phyloP scores from a whole-genome alignment of 1,140 invertebrate genomes.

The Schlechtendalia chinensis region DNA sequence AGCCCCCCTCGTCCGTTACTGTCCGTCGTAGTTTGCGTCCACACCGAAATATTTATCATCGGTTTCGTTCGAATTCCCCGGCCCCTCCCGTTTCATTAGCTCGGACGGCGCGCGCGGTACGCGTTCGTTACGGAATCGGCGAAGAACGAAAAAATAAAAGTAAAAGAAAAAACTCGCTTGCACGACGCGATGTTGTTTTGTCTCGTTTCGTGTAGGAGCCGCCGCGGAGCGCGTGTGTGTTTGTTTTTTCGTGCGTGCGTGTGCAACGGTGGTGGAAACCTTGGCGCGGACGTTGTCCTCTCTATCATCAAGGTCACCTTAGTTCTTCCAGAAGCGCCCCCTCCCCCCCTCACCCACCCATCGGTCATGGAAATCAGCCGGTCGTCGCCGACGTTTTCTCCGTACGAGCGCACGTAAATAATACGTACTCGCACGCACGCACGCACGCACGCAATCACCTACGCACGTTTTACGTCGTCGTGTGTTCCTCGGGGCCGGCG shows the following conservation, averaged over 20 bases:
- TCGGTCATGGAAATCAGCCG: too few species aligned
- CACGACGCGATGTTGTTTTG: background rate
- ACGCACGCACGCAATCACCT: too few species aligned
- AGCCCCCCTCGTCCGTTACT: too few species aligned
- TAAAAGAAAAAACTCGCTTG: background rate
- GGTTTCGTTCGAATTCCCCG: background rate
- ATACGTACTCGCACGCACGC: background rate
- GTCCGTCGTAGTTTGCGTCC: too few species aligned
- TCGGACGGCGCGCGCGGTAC: too few species aligned
- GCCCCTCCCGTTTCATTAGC: background rate
- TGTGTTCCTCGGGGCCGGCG: too few species aligned
- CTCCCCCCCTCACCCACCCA: constrained; percentile 28
- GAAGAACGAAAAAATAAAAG: background rate
- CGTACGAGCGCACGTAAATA: too few species aligned
- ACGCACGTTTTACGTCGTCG: background rate
- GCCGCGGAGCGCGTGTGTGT: background rate
- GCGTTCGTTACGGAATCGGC: background rate
- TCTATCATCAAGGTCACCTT: constrained; percentile 45
- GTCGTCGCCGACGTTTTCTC: background rate
- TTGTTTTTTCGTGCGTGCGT: background rate
- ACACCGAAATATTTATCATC: too few species aligned
- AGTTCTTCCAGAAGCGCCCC: constrained; percentile 5
- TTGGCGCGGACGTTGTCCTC: constrained; percentile 46
- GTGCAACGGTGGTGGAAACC: background rate
- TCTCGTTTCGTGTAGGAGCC: constrained; percentile 29